Evolutionary conservation across 2,113 vertebrate species (phyloP), one percentile per base, ranked within the genome.

Genomic region (Tautogolabrus adspersus): DNA sequence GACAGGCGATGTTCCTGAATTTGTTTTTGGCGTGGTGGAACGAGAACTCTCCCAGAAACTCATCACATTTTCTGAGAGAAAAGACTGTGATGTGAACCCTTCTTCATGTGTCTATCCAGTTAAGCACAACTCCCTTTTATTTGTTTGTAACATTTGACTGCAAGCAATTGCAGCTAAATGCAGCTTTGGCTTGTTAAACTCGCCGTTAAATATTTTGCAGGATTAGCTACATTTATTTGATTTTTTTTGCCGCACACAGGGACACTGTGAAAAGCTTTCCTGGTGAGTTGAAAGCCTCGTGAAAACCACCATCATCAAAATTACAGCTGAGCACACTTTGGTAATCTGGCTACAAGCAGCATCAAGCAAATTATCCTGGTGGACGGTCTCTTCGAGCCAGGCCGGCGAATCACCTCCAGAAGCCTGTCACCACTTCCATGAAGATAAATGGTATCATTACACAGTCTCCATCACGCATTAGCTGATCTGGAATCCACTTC

Each of bases 361-460:
- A 63, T 77, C 62, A 62, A 86, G 82, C 84, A 87, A 91, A 90
- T 92, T 72, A 90, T 89, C 79, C 88, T 90, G 89, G 86, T 90
- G 87, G 91, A 87, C 81, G 26, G 79, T 70, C 51, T 87, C 62
- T 77, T 64, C 67, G 75, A 79, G 90, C 92, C 90, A 91, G 88
- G 69, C 69, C 38, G 37, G 62, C 2, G 42, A 87, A 87, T 84
- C 89, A 82, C 83, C 89, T 93, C 92, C 92, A 93, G 90, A 71
- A 92, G 80, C 83, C 89, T 93, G 91, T 93, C 92, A 93, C 70
- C 77, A 69, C 62, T 80, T 92, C 87, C 89, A 92, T 89, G 88
- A 93, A 90, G 92, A 93, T 93, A 89, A 92, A 93, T 93, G 88
- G 77, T 66, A 77, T 89, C 92, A 92, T 93, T 93, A 92, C 71